Conservation (phyloP, 2,888 invertebrate genomes). For the Epistrophe grossulariae region DNA sequence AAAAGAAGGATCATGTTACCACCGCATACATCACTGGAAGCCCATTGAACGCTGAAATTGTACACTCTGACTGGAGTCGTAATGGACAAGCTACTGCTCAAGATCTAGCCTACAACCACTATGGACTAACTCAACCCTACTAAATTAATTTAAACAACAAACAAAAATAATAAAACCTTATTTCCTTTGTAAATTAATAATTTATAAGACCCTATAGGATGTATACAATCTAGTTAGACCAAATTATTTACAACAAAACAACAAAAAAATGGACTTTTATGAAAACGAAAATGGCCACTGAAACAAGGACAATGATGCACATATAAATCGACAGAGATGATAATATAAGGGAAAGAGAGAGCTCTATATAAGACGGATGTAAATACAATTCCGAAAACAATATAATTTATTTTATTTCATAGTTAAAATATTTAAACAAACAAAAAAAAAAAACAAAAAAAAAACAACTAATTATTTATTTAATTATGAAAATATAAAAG, state of each 20-base stretch:
- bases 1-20: conserved; percentile 84
- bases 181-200: conserved; percentile 63
- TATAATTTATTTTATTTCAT: conserved; percentile 64
- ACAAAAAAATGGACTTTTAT: conserved; percentile 11
- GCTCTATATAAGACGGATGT: conserved; percentile 67
- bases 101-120: conserved; percentile 83
- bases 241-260: conserved; percentile 24
- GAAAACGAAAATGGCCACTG: conserved; percentile 30
- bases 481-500: conserved; percentile 9
- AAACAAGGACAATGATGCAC: conserved; percentile 59
- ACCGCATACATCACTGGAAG: conserved; percentile 84
- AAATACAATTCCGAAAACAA: conserved; percentile 59
- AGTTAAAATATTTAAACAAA: conserved; percentile 6
- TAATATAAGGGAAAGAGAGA: conserved; percentile 33
- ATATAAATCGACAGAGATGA: conserved; percentile 10
- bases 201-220: conserved; percentile 50
- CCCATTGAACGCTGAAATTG: conserved; percentile 83
- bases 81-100: conserved; percentile 83
- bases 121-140: conserved; percentile 83
- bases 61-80: conserved; percentile 84
- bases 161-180: conserved; percentile 12
- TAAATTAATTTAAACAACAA: conserved; percentile 77
- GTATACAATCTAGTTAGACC: conserved; percentile 45
- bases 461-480: conserved; percentile 32
- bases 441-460: not conserved